Evolutionary conservation across 2,888 invertebrate genomes (phyloP).

Genomic region (Apocheima hispidaria): DNA sequence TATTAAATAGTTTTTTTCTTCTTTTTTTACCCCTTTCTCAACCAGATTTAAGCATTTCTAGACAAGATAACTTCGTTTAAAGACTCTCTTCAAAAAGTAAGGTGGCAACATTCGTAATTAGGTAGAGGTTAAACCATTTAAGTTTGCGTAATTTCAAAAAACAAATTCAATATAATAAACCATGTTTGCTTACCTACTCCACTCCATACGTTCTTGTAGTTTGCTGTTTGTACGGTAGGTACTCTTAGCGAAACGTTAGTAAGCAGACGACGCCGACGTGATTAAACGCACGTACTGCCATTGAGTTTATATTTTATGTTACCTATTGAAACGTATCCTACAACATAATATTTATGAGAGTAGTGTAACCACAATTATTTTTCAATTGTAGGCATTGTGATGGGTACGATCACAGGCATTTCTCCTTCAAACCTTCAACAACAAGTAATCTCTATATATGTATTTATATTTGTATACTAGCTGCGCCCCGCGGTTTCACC

Average conservation of each 20-base stretch:
- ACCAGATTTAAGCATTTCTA: no score
- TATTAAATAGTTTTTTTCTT: no score
- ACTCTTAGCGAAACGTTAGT: neutral
- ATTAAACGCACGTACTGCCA: slow-evolving; percentile 3
- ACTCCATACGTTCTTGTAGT: neutral
- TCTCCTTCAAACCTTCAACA: neutral
- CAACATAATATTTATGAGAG: slow-evolving; percentile 7
- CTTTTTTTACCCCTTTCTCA: no score
- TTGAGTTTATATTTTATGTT: neutral
- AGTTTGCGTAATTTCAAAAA: no score
- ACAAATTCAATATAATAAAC: neutral
- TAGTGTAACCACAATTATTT: slow-evolving; percentile 21
- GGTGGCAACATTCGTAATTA: no score
- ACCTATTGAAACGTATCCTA: slow-evolving; percentile 4
- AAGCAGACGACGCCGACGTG: neutral
- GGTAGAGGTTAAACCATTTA: no score
- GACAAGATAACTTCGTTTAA: no score
- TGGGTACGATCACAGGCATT: neutral
- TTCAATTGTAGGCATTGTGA: neutral
- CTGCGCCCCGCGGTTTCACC: no score
- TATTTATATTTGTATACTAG: no score
- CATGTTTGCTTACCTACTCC: neutral
- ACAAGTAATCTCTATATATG: no score
- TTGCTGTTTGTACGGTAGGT: neutral
- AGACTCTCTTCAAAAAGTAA: no score